Evolutionary conservation across 2,797 vertebrate species (phyloP).

Genomic region (Sebastes elongatus): DNA sequence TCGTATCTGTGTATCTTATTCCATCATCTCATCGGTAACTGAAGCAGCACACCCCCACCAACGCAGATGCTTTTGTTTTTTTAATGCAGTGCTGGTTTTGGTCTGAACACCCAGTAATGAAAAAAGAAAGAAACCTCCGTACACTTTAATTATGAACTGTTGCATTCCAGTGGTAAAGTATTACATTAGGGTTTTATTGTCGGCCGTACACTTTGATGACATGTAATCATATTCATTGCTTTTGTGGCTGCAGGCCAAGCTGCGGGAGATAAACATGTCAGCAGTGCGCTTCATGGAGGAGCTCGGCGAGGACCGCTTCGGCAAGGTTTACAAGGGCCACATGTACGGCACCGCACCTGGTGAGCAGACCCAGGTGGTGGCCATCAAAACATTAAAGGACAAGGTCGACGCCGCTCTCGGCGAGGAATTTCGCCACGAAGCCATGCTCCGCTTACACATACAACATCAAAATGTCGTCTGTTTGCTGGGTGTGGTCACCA

Average conservation of each 20-base stretch:
- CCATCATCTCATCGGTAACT: not conserved
- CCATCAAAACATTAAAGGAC: conserved; percentile 96
- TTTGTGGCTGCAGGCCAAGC: conserved; percentile 83
- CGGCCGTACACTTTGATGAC: conserved; percentile 10
- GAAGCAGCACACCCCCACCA: not conserved
- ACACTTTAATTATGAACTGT: not conserved
- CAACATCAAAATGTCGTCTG: conserved; percentile 95
- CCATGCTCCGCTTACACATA: conserved; percentile 87
- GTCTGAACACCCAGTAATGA: not conserved
- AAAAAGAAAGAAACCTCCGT: not conserved
- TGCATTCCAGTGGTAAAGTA: not conserved
- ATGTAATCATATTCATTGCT: conserved; percentile 22
- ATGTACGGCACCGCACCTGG: conserved; percentile 89
- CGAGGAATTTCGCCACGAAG: conserved; percentile 95
- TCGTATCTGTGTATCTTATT: not conserved
- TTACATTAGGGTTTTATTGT: not conserved
- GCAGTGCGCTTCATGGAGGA: conserved; percentile 95
- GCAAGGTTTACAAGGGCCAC: conserved; percentile 96
- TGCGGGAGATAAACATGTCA: conserved; percentile 93
- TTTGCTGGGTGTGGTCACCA: conserved; percentile 91
- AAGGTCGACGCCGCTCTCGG: conserved; percentile 89
- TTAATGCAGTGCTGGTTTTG: not conserved
- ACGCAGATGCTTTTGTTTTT: not conserved
- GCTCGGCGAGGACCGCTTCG: conserved; percentile 96
- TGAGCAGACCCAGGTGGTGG: conserved; percentile 92